phyloP scores from a whole-genome alignment of 2,113 vertebrate species.

The Ceyx melanurus region DNA sequence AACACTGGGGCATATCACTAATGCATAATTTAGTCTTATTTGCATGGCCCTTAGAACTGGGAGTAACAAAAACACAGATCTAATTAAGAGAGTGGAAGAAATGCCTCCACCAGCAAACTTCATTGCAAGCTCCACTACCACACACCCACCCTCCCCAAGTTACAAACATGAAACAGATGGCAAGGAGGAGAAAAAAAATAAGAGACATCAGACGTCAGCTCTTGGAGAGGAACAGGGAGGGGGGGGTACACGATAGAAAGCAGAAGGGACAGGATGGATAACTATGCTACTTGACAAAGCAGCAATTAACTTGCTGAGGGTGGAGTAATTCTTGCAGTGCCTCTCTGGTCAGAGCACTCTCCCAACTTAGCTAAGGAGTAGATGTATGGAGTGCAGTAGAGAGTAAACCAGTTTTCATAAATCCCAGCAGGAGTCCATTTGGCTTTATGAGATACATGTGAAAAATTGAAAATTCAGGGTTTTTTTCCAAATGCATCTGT shows the following conservation, averaged over 20 bases:
- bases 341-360: neutral
- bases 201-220: constrained; percentile 51
- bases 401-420: constrained; percentile 60
- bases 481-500: constrained; percentile 53
- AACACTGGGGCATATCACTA: constrained; percentile 19
- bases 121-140: constrained; percentile 47
- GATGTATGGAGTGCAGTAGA: constrained; percentile 52
- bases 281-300: constrained; percentile 39
- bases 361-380: constrained; percentile 35
- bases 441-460: constrained; percentile 65
- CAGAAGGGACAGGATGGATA: constrained; percentile 63
- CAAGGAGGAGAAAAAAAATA: constrained; percentile 41
- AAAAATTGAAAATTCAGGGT: constrained; percentile 67
- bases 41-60: constrained; percentile 56
- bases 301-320: constrained; percentile 70
- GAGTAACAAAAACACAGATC: constrained; percentile 49
- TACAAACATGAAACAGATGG: constrained; percentile 63
- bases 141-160: constrained; percentile 54
- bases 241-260: neutral
- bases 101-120: constrained; percentile 61
- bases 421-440: constrained; percentile 49
- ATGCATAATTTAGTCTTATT: constrained; percentile 48
- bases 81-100: constrained; percentile 64
- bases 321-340: constrained; percentile 50
- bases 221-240: neutral